Percentiles rank a stretch among this genome's conserved stretches.
phyloP scores from a whole-genome alignment of 1,140 invertebrate genomes.

The Platyura marginata region DNA sequence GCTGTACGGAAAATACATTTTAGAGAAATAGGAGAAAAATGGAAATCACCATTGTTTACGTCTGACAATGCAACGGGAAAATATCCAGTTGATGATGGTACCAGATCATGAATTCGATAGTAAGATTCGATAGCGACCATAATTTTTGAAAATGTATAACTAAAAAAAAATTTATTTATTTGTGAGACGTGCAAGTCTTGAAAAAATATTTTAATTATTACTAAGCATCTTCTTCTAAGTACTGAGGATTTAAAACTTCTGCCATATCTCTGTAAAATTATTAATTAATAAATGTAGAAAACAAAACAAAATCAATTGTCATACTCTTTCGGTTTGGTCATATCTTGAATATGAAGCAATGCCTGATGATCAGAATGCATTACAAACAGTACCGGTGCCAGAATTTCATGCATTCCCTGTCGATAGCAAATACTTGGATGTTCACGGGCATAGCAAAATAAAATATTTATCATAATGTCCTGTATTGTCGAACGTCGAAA shows the following conservation, averaged over 20 bases:
- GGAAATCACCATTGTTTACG: background rate
- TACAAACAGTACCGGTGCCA: constrained; percentile 58
- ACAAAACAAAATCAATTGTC: background rate
- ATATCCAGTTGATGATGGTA: constrained; percentile 26
- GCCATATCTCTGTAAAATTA: constrained; percentile 33
- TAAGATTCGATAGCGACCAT: constrained; percentile 54
- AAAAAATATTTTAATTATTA: constrained; percentile 18
- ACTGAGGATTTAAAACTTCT: constrained; percentile 37
- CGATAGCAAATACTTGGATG: constrained; percentile 52
- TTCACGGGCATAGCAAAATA: constrained; percentile 51
- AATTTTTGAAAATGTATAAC: constrained; percentile 47
- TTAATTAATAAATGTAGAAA: constrained; percentile 3
- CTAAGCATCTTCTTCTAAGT: constrained; percentile 57
- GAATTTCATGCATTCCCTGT: constrained; percentile 73
- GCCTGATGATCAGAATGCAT: constrained; percentile 52
- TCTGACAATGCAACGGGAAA: constrained; percentile 9
- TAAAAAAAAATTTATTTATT: no score
- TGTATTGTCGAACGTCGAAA: constrained; percentile 48
- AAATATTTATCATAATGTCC: constrained; percentile 38
- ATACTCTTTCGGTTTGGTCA: background rate
- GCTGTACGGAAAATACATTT: background rate
- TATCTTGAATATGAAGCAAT: constrained; percentile 26
- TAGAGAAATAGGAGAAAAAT: background rate
- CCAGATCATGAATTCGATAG: constrained; percentile 39
- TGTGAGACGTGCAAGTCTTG: background rate